Evolutionary conservation across 2,113 vertebrate genomes (phyloP).

Genomic region (Lycaon pictus): DNA sequence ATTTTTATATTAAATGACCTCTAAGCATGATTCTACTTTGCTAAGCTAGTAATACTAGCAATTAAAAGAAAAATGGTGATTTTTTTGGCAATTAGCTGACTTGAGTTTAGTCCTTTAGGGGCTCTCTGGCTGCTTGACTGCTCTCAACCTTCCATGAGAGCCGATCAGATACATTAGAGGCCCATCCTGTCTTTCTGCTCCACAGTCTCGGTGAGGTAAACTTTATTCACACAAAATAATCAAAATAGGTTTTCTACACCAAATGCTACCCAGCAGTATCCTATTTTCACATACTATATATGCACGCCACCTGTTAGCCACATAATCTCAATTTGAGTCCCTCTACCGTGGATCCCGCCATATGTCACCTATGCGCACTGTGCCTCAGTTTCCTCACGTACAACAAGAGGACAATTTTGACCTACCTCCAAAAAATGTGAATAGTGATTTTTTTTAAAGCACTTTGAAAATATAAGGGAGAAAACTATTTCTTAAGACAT

Average conservation of each 20-base stretch:
- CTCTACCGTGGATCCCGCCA: neutral
- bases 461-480: slow-evolving; percentile 63
- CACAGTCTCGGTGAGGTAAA: neutral
- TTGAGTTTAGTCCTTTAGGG: neutral
- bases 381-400: slow-evolving; percentile 64
- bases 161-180: neutral
- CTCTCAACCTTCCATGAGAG: neutral
- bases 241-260: neutral
- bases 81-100: neutral
- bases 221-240: slow-evolving; percentile 1
- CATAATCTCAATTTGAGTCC: neutral
- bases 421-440: slow-evolving; percentile 65
- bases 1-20: slow-evolving; percentile 67
- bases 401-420: slow-evolving; percentile 61
- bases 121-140: neutral
- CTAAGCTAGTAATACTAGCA: neutral
- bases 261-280: neutral
- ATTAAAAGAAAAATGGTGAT: neutral
- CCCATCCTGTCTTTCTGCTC: neutral
- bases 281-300: neutral
- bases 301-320: neutral
- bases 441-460: neutral
- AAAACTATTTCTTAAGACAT: slow-evolving; percentile 37
- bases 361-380: neutral
- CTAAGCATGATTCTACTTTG: slow-evolving; percentile 24